A percentile compares a stretch with the other conserved stretches of the same genome.
phyloP scores from a whole-genome alignment of 1,140 invertebrate genomes.

The Helicoverpa zea region DNA sequence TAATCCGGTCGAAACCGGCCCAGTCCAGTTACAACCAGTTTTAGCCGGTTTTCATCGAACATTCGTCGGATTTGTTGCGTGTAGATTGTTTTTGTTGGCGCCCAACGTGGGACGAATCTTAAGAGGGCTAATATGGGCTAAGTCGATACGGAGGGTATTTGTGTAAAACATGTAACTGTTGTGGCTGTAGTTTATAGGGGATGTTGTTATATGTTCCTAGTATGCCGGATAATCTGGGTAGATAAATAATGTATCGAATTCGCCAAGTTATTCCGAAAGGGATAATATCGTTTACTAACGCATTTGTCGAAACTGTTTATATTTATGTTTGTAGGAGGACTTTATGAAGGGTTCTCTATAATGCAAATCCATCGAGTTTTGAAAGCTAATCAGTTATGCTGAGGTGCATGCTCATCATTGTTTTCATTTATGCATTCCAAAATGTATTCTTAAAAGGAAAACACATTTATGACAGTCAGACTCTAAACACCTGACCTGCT shows the following conservation, averaged over 20 bases:
- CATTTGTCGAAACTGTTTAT: too few relatives aligned
- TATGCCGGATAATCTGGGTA: slow-evolving; percentile 23
- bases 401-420: too few relatives aligned
- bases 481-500: too few relatives aligned
- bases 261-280: neutral
- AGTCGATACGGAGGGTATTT: slow-evolving; percentile 27
- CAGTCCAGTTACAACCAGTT: slow-evolving; percentile 59
- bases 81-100: slow-evolving; percentile 75
- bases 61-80: slow-evolving; percentile 76
- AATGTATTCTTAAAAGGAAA: too few relatives aligned
- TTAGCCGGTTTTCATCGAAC: slow-evolving; percentile 58
- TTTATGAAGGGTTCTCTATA: too few relatives aligned
- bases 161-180: slow-evolving; percentile 42
- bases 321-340: too few relatives aligned
- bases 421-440: too few relatives aligned
- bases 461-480: too few relatives aligned
- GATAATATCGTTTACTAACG: neutral
- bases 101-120: slow-evolving; percentile 62
- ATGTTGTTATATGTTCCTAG: neutral
- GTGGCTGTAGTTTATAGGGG: slow-evolving; percentile 22
- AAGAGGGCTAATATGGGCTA: slow-evolving; percentile 42
- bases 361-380: too few relatives aligned
- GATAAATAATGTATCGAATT: slow-evolving; percentile 27
- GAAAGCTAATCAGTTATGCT: too few relatives aligned
- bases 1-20: slow-evolving; percentile 62